Base-by-base conservation (phyloP, 2,113 vertebrate genomes). In the Tragulus kanchil region DNA sequence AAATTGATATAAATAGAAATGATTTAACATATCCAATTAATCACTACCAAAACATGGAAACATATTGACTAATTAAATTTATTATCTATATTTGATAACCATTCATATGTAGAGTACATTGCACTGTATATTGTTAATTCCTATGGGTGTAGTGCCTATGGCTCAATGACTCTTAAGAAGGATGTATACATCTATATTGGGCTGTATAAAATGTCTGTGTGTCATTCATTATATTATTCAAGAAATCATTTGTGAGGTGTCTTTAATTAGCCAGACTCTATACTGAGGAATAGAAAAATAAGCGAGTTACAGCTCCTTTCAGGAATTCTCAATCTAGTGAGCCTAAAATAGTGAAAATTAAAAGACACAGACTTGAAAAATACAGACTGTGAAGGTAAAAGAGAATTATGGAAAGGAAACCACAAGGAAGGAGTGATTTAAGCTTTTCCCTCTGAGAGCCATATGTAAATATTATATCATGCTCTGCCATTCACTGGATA, bases 361-460 rank as follows among this genome's bases (percentile, higher is more conserved):
- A 86, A 90, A 94, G 48, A 54, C 13, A 97, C 13, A 77, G 45
- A 56, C 19, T 94, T 17, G 67, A 81, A 85, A 79, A 54, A 45
- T 64, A 45, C 90, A 26, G 17, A 50, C 16, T 45, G 0, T 28
- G 45, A 79, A 93, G 16, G 17, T 73, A 3, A 56, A 54, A 67
- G 12, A 28, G 31, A 92, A 81, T 42, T 4, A 86, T 54, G 10
- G 23, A 50, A 84, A 78, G 31, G 21, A 92, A 90, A 10, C 3
- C 6, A 71, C 3, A 5, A 54, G 19, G 10, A 79, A 84, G 3
- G 59, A 11, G 5, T 31, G 4, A 13, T 48, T 58, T 16, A 59
- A 23, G 25, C 21, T 21, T 65, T 62, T 50, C 13, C 13, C 4
- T 26, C 25, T 78, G 45, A 65, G 79, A 73, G 19, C 6, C 71